A percentile compares a stretch with the other conserved stretches of the same genome.
Conservation (phyloP, 2,797 vertebrate genomes). For the Ceryle rudis region DNA sequence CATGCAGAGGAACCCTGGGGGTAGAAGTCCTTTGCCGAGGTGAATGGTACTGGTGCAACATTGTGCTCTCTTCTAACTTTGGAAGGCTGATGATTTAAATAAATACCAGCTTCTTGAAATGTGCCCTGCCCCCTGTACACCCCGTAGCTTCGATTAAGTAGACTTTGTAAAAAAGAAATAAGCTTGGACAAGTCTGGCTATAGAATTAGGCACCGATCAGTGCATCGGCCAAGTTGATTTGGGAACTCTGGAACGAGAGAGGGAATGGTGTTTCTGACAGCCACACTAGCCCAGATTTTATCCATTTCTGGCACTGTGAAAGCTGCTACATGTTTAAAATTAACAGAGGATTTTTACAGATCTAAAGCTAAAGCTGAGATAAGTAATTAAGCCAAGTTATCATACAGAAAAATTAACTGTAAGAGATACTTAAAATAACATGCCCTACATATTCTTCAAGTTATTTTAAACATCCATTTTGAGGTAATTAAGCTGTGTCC, state of each 20-base stretch:
- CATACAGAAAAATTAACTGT: constrained; percentile 16
- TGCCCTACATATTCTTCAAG: constrained; percentile 28
- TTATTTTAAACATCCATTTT: constrained; percentile 25
- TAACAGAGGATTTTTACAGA: background rate
- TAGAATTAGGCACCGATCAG: background rate
- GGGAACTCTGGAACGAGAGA: background rate
- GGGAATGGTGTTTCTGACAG: background rate
- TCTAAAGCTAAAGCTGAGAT: constrained; percentile 31
- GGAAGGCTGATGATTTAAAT: background rate
- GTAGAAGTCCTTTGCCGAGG: background rate
- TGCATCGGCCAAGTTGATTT: background rate
- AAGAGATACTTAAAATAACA: constrained; percentile 34
- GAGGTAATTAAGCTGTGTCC: constrained; percentile 48
- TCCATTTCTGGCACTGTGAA: background rate
- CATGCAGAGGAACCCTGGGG: background rate
- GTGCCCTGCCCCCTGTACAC: background rate
- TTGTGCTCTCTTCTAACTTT: background rate
- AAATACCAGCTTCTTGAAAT: background rate
- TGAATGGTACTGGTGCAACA: background rate
- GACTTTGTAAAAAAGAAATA: background rate
- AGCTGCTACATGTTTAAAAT: constrained; percentile 16
- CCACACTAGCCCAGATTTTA: background rate
- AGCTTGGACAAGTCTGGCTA: background rate
- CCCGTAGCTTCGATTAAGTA: background rate
- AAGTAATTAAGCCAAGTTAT: constrained; percentile 52